A percentile compares a stretch with the other conserved stretches of the same genome.
phyloP scores from a whole-genome alignment of 2,797 vertebrate species.

The Macrochelys suwanniensis region DNA sequence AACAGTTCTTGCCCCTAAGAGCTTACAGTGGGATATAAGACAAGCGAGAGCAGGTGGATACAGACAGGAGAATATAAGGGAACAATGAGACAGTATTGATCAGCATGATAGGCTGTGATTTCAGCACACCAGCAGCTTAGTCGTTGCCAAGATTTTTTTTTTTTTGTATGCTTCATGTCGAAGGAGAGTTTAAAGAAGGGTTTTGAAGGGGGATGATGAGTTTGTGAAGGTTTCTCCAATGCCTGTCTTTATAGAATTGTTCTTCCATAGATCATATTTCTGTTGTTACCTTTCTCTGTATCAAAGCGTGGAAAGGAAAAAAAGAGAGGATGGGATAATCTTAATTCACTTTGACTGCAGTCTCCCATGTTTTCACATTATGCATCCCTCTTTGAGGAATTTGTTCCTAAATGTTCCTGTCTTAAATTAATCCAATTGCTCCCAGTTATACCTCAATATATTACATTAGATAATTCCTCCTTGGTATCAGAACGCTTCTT shows the following conservation, averaged over 20 bases:
- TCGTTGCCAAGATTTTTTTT: not conserved
- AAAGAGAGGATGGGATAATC: constrained; percentile 5
- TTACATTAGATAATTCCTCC: not conserved
- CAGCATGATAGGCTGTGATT: not conserved
- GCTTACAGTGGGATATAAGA: not conserved
- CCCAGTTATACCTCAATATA: constrained; percentile 8
- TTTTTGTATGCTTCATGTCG: not conserved
- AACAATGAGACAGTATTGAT: not conserved
- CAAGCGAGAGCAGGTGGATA: not conserved
- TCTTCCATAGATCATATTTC: constrained; percentile 31
- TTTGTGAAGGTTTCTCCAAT: not conserved
- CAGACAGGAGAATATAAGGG: not conserved
- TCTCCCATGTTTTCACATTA: constrained; percentile 20
- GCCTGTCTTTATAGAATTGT: constrained; percentile 27
- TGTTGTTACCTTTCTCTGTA: constrained; percentile 40
- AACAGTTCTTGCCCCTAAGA: not conserved
- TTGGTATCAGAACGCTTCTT: not conserved
- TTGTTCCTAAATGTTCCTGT: constrained; percentile 47
- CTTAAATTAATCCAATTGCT: constrained; percentile 39
- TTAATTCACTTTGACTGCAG: constrained; percentile 2
- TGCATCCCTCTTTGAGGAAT: not conserved
- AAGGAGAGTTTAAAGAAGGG: not conserved
- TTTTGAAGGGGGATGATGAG: not conserved
- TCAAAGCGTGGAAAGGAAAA: constrained; percentile 49
- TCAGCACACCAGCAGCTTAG: not conserved